phyloP scores from a whole-genome alignment of 2,797 vertebrate species.

The Hipposideros larvatus region DNA sequence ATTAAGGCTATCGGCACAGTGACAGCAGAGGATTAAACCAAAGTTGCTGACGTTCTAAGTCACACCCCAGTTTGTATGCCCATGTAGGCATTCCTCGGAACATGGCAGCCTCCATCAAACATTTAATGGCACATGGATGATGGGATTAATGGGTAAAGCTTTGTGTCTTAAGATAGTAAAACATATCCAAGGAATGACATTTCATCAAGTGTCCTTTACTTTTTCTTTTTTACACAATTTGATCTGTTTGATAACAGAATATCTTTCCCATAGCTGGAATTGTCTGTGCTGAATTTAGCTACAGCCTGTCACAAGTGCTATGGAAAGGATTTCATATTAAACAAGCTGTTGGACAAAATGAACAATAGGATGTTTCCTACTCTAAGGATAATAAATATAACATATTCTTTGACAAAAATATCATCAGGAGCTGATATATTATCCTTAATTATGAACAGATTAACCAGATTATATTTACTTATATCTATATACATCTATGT shows the following conservation, averaged over 20 bases:
- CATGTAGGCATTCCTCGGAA: background rate
- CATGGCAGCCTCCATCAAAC: background rate
- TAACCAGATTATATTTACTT: background rate
- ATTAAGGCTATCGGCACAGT: background rate
- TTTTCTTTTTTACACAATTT: background rate
- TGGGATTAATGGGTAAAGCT: background rate
- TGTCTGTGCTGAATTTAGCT: background rate
- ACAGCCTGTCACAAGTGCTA: background rate
- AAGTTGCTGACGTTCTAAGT: background rate
- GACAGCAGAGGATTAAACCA: background rate
- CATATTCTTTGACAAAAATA: background rate
- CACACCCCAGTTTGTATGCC: background rate
- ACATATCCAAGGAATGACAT: background rate
- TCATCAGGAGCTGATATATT: background rate
- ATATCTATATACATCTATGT: too few relatives aligned
- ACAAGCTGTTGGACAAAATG: background rate
- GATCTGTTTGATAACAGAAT: background rate
- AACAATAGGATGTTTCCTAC: background rate
- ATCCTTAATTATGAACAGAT: background rate
- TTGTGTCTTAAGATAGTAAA: background rate
- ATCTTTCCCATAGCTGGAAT: background rate
- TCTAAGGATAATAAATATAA: background rate
- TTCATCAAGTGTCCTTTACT: background rate
- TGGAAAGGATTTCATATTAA: background rate
- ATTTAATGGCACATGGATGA: background rate